Percentiles rank a stretch among this genome's conserved stretches.
phyloP scores from a whole-genome alignment of 2,113 vertebrate species.

The Antechinus stuartii region DNA sequence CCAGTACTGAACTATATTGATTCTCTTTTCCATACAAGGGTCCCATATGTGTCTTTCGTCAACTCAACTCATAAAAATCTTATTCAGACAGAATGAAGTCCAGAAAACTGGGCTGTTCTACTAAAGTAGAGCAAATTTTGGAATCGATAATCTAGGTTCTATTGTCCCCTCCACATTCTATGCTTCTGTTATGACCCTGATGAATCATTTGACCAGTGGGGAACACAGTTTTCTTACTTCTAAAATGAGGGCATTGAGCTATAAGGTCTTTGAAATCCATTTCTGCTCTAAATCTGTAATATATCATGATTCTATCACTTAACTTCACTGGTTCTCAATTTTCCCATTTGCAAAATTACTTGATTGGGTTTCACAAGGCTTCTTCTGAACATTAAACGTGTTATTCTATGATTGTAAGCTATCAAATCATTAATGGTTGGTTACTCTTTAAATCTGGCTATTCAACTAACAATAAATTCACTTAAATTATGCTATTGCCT shows the following conservation, averaged over 20 bases:
- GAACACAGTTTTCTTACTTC: not conserved
- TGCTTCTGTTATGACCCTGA: not conserved
- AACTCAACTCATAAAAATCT: not conserved
- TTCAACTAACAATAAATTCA: not conserved
- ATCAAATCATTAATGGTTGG: not conserved
- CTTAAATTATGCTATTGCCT: not conserved
- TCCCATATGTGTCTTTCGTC: not conserved
- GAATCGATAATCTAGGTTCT: not conserved
- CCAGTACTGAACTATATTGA: not conserved
- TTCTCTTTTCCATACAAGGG: not conserved
- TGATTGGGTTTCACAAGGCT: not conserved
- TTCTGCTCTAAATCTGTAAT: not conserved
- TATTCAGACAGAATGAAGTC: not conserved
- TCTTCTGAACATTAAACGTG: not conserved
- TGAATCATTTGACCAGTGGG: not conserved
- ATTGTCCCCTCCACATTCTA: not conserved
- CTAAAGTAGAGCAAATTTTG: not conserved
- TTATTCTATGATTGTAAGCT: not conserved
- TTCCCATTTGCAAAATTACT: not conserved
- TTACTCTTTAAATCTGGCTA: not conserved
- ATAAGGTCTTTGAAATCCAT: not conserved
- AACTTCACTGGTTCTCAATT: not conserved
- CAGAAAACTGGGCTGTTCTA: not conserved
- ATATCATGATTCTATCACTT: not conserved
- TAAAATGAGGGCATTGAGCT: not conserved